Base-by-base conservation (phyloP, 2,888 invertebrate genomes). In the Bedellia somnulentella region DNA sequence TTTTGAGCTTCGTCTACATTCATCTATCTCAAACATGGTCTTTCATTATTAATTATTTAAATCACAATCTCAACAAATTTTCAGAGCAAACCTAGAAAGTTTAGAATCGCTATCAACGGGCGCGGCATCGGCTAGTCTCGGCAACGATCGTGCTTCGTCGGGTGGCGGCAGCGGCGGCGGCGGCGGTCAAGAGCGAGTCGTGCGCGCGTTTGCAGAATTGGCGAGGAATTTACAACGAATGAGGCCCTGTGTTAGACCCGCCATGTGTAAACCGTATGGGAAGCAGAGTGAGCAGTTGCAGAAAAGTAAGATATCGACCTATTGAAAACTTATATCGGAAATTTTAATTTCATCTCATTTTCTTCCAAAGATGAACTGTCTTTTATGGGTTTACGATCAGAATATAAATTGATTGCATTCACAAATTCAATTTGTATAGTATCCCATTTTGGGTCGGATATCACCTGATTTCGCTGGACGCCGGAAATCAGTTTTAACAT, bases 251-350 rank as follows among this genome's bases (percentile, higher is more conserved):
- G 89, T 91, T 44, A 80, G 90, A 33, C 91, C 90, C 37, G 86
- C 91, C 35, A 91, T 91, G 91, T 91, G 90, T 59, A 91, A 91
- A 63, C 91, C 91, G 13, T 91, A 91, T 59, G 91, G 91, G 40
- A 91, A 91, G 59, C 91, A 91, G 64, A 89, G 89, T 38, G 91
- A 91, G 70, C 87, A 89, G 51, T 76, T 91, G 45, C 90, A 91
- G 64, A 91, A 91, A 78, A 90, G 90, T 90, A 12, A 49, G 57
- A n/a, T 48, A 26, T 3, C 1, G 18, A 18, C 5, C 18, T 8
- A 8, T 5, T n/a, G n/a, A n/a, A n/a, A n/a, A n/a, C n/a, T n/a
- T n/a, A n/a, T n/a, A n/a, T n/a, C n/a, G n/a, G n/a, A n/a, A n/a
- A n/a, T n/a, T n/a, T n/a, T n/a, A n/a, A n/a, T n/a, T n/a, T n/a